Percentiles rank a stretch among this genome's conserved stretches.
Evolutionary conservation across 2,113 vertebrate genomes (phyloP).

Genomic region (Pongo abelii): DNA sequence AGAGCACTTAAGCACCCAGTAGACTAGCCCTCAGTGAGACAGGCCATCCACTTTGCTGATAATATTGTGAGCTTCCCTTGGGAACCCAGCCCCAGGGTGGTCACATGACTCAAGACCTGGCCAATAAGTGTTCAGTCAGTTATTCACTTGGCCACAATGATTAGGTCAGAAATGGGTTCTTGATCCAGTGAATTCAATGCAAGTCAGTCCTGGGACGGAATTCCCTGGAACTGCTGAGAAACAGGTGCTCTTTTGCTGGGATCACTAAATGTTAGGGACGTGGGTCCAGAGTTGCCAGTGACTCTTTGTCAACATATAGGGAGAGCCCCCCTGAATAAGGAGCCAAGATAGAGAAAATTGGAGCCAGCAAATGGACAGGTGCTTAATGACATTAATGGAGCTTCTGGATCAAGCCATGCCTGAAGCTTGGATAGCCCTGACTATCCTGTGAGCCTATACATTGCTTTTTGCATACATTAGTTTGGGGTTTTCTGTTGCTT

Average conservation of each 20-base stretch:
- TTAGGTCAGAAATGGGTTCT: not conserved
- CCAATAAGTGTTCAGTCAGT: not conserved
- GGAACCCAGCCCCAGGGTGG: not conserved
- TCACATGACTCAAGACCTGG: not conserved
- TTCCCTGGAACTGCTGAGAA: not conserved
- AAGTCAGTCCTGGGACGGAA: not conserved
- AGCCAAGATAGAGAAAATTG: not conserved
- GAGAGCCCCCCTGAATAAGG: not conserved
- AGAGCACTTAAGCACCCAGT: accelerated
- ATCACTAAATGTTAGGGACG: not conserved
- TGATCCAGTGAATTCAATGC: not conserved
- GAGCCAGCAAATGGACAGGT: not conserved
- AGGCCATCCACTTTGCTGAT: not conserved
- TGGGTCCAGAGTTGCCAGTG: not conserved
- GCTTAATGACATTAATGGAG: not conserved
- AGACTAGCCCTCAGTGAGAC: too few species aligned
- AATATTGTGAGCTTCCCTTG: not conserved
- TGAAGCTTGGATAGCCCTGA: not conserved
- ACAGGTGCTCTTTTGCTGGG: not conserved
- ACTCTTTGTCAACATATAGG: not conserved
- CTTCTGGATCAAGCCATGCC: not conserved
- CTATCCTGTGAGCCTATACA: not conserved
- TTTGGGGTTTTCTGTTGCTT: not conserved
- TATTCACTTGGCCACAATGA: not conserved
- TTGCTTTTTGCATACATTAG: not conserved